Evolutionary conservation across 2,113 vertebrate species (phyloP).

Genomic region (Pygoscelis adeliae): DNA sequence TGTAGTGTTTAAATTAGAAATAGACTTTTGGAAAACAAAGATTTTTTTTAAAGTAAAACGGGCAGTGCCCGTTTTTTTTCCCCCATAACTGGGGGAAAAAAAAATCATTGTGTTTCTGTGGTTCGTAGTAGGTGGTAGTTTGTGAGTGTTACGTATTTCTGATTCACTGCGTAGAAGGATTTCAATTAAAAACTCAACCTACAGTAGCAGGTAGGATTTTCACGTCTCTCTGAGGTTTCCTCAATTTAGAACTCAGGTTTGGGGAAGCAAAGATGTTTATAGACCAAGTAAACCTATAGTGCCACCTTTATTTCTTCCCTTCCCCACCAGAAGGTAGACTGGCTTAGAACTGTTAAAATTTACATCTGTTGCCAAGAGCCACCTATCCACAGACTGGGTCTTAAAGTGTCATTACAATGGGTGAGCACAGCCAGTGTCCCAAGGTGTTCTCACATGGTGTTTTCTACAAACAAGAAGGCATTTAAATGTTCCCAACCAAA

Average conservation of each 20-base stretch:
- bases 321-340: neutral
- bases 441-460: too few relatives aligned
- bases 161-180: neutral
- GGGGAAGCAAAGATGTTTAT: neutral
- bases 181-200: neutral
- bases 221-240: neutral
- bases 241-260: neutral
- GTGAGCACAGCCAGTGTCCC: neutral
- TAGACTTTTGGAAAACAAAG: neutral
- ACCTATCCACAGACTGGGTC: neutral
- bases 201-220: neutral
- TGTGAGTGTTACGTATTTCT: neutral
- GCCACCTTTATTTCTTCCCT: neutral
- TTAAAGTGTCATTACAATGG: neutral
- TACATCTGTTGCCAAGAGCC: neutral
- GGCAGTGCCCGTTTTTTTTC: too few relatives aligned
- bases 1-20: neutral
- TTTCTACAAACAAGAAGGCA: neutral
- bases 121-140: neutral
- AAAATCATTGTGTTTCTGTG: neutral
- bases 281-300: neutral
- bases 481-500: neutral
- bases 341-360: neutral
- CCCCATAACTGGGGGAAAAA: neutral
- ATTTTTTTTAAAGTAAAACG: neutral